Evolutionary conservation across 1,140 invertebrate genomes (phyloP).

Genomic region (Carposina sasakii): DNA sequence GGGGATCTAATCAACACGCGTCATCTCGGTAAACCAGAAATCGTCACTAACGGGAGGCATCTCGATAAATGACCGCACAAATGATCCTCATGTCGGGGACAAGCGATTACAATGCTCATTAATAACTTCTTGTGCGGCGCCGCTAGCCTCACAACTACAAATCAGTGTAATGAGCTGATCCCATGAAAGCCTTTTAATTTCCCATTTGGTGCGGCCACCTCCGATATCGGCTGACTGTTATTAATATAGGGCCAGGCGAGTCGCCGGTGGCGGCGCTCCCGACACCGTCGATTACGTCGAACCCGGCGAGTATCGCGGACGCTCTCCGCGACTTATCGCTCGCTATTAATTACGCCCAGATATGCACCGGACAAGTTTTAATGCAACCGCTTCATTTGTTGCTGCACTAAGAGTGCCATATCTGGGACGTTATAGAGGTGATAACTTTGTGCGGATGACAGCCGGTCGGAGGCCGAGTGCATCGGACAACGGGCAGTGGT

Average conservation of each 20-base stretch:
- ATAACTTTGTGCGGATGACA: conserved; percentile 57
- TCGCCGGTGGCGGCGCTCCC: conserved; percentile 48
- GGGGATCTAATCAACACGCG: conserved; percentile 14
- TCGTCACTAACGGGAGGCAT: conserved; percentile 11
- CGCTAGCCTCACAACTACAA: conserved; percentile 43
- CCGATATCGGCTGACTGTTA: conserved; percentile 60
- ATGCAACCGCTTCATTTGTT: conserved; percentile 70
- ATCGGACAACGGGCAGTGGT: conserved; percentile 12
- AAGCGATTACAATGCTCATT: conserved; percentile 48
- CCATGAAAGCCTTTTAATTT: conserved; percentile 70
- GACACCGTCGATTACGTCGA: conserved; percentile 48
- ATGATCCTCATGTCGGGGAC: conserved; percentile 39
- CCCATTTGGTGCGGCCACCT: conserved; percentile 55
- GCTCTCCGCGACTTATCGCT: conserved; percentile 56
- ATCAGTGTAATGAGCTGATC: conserved; percentile 64
- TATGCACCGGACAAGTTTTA: conserved; percentile 67
- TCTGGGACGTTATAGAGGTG: conserved; percentile 50
- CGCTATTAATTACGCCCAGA: conserved; percentile 67
- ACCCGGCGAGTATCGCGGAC: conserved; percentile 45
- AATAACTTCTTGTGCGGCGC: conserved; percentile 54
- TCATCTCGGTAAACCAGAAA: conserved; percentile 16
- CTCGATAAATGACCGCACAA: conserved; percentile 40
- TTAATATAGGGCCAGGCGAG: conserved; percentile 57
- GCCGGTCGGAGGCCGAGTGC: conserved; percentile 28
- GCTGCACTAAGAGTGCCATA: conserved; percentile 57